These are phyloP conservation scores for Macropus fuliginosus DNA, from an alignment of 2,797 vertebrate species.

Conservation along the genomic window DNA sequence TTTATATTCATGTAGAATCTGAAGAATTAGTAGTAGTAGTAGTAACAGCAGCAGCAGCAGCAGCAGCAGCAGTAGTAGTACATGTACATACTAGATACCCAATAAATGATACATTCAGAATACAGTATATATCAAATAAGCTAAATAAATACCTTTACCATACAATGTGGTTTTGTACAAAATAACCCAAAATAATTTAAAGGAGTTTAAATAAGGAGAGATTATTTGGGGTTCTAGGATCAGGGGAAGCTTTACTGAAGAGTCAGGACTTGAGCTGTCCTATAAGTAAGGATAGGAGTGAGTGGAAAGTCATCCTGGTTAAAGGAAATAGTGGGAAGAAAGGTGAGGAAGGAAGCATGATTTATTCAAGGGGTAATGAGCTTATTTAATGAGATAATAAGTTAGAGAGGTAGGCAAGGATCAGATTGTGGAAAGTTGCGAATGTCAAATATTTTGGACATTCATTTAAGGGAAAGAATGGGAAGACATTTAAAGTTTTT, in stretches of 20 bases:
- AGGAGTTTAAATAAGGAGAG: neutral
- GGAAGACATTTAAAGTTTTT: neutral
- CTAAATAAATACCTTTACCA: neutral
- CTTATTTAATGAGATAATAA: neutral
- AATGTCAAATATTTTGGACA: neutral
- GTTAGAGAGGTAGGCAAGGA: neutral
- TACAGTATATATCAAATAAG: neutral
- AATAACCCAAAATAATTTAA: neutral
- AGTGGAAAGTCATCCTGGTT: neutral
- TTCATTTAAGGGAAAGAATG: neutral
- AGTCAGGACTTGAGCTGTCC: neutral
- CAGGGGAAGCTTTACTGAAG: neutral
- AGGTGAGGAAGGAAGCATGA: neutral
- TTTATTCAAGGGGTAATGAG: neutral
- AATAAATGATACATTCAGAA: neutral
- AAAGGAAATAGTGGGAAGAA: neutral
- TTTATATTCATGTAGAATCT: neutral
- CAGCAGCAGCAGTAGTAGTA: neutral
- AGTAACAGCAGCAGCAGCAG: neutral
- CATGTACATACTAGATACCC: neutral
- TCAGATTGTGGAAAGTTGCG: neutral
- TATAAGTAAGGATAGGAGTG: neutral
- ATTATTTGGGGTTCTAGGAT: neutral
- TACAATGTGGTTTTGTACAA: neutral
- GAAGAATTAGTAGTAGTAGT: neutral